These are phyloP conservation scores for Palaemon carinicauda DNA, from an alignment of 1,140 invertebrate genomes.

Conservation along the genomic window DNA sequence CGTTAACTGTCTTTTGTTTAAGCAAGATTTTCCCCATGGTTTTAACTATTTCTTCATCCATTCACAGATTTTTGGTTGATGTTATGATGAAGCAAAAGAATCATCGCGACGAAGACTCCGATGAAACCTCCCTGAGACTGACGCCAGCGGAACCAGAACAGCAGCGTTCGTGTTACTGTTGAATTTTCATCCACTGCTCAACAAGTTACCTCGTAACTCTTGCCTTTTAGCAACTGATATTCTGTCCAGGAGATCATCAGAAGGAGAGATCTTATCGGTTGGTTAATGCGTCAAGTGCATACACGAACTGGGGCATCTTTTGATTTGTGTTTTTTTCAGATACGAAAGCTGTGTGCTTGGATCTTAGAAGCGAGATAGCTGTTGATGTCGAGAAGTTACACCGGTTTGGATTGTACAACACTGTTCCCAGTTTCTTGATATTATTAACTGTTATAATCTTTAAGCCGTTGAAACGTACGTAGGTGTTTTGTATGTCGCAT, in stretches of 20 bases:
- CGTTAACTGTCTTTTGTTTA: not conserved
- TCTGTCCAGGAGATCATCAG: too few relatives aligned
- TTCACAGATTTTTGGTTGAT: conserved; percentile 62
- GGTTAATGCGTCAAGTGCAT: not conserved
- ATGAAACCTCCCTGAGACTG: conserved; percentile 11
- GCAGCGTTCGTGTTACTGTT: conserved; percentile 32
- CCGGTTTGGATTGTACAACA: too few relatives aligned
- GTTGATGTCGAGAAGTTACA: too few relatives aligned
- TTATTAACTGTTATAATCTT: too few relatives aligned
- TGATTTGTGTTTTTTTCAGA: too few relatives aligned
- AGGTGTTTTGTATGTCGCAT: too few relatives aligned
- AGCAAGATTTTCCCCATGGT: not conserved
- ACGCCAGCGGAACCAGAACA: conserved; percentile 18
- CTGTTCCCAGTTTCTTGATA: too few relatives aligned
- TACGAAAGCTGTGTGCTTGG: too few relatives aligned
- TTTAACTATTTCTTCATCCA: not conserved
- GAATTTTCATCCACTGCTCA: not conserved
- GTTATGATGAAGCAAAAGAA: conserved; percentile 65
- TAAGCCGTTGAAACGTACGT: too few relatives aligned
- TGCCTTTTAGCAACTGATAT: not conserved
- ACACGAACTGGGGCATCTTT: too few relatives aligned
- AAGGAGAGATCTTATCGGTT: too few relatives aligned
- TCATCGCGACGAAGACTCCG: conserved; percentile 11
- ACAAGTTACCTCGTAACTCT: not conserved
- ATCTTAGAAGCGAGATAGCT: too few relatives aligned